Evolutionary conservation across 2,888 invertebrate genomes (phyloP).

Genomic region (Boloria selene): DNA sequence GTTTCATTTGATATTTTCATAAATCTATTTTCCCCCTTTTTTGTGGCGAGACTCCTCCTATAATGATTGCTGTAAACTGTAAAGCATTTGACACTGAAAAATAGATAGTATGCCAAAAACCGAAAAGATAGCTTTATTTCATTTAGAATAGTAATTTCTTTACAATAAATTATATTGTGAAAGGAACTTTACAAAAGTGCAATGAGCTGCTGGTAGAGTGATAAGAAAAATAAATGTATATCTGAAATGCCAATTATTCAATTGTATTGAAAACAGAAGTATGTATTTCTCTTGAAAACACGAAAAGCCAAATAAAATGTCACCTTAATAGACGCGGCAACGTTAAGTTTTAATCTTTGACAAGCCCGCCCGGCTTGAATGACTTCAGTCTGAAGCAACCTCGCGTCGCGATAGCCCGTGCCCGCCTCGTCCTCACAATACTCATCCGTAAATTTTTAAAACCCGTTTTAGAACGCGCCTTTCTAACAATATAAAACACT

Average conservation of each 20-base stretch:
- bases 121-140: no score
- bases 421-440: slow-evolving; percentile 40
- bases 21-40: no score
- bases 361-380: slow-evolving; percentile 37
- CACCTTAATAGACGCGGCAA: slow-evolving; percentile 13
- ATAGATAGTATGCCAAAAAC: no score
- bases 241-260: background rate
- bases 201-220: background rate
- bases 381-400: slow-evolving; percentile 40
- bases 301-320: slow-evolving; percentile 2
- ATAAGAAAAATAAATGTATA: background rate
- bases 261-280: background rate
- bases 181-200: no score
- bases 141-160: no score
- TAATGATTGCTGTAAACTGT: no score
- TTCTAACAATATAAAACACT: slow-evolving; percentile 32
- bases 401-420: slow-evolving; percentile 35
- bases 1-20: no score
- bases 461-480: slow-evolving; percentile 52
- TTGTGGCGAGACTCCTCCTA: no score
- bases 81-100: no score
- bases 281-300: background rate
- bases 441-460: slow-evolving; percentile 71
- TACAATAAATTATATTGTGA: no score
- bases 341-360: slow-evolving; percentile 41